Evolutionary conservation across 2,797 vertebrate species (phyloP).

Genomic region (Cichlasoma orientale): DNA sequence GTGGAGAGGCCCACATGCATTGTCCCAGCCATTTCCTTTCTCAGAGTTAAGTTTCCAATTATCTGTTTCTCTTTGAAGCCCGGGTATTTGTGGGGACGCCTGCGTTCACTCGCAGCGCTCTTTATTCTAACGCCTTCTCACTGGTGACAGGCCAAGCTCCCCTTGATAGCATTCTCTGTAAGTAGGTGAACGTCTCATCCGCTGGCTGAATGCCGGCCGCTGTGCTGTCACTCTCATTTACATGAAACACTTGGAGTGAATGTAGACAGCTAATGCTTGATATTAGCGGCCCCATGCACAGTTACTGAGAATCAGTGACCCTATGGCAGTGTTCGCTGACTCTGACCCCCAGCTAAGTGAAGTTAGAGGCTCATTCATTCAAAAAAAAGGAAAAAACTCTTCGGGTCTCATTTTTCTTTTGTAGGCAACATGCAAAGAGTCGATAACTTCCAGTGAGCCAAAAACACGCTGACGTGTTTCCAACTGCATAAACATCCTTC

Average conservation of each 20-base stretch:
- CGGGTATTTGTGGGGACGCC: constrained; percentile 7
- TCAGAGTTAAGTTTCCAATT: constrained; percentile 56
- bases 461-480: background rate
- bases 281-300: background rate
- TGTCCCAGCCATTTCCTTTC: constrained; percentile 19
- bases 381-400: background rate
- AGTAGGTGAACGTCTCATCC: constrained; percentile 8
- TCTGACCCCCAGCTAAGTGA: background rate
- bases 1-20: background rate
- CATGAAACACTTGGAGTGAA: background rate
- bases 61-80: constrained; percentile 56
- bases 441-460: background rate
- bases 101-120: constrained; percentile 12
- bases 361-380: background rate
- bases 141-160: constrained; percentile 15
- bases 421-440: background rate
- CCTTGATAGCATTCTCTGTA: background rate
- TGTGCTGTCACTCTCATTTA: background rate
- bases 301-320: constrained; percentile 3
- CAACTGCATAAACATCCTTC: background rate
- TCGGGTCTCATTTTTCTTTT: background rate
- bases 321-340: background rate
- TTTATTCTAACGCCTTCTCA: constrained; percentile 23
- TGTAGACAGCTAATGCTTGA: background rate
- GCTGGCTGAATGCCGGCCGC: constrained; percentile 7